Base-by-base conservation (phyloP, 2,888 invertebrate genomes). In the Cacoxenus indagator region DNA sequence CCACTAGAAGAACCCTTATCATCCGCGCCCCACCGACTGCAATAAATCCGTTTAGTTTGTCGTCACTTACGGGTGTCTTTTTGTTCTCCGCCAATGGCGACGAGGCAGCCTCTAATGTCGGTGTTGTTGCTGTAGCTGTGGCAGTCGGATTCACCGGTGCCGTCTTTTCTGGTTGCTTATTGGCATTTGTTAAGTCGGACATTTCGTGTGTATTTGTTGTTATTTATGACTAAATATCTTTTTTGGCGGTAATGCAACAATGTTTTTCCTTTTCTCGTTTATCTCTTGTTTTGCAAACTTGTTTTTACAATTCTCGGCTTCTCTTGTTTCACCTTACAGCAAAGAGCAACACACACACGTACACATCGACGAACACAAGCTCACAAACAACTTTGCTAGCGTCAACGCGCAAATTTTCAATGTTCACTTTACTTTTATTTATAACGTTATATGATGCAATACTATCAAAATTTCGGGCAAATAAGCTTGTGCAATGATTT, bases 61-160 rank as follows among this genome's bases (percentile, higher is more conserved):
- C 19, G 55, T 68, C 70, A 84, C 84, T 86, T 83, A 85, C 85
- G 72, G 85, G 85, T 71, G 85, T 82, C 72, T 85, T 84, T 72
- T 81, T 85, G 64, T 76, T 83, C 67, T 82, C 85, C 68, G 72
- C 73, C 64, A 76, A 65, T 69, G 64, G 69, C 51, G 67, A 55
- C 24, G 62, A 26, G 64, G 67, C 19, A 27, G 65, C 17, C 61
- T 69, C 57, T 51, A 17, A 54, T 64, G 8, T 48, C 27, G 27
- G 43, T 65, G 29, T 24, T 37, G 27, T 67, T 6, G 61, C 45
- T 57, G 65, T 24, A 51, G 66, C 65, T 26, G 8, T 31, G 59
- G 43, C 54, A 8, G 51, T 59, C 29, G 17, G 55, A 29, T 51
- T 70, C 37, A 64, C 73, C 8, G 64, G 64, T 22, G 66, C 37